A percentile compares a stretch with the other conserved stretches of the same genome.
These are phyloP conservation scores for Hylomyscus alleni DNA, from an alignment of 2,797 vertebrate species.

Conservation along the genomic window DNA sequence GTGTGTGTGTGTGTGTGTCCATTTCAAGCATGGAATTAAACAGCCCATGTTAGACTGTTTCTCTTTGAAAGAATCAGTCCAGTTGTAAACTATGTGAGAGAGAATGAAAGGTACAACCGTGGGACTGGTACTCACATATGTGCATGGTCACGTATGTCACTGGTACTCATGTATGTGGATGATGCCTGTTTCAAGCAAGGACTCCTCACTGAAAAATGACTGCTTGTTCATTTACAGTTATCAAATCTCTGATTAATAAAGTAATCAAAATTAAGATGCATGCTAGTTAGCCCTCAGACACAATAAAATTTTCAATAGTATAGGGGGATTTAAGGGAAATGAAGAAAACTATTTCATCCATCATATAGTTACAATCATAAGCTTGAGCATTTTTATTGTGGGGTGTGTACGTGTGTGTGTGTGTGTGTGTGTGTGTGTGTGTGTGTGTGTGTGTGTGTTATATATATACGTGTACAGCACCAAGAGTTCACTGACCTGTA, in stretches of 20 bases:
- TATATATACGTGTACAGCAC: not conserved
- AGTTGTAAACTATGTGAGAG: not conserved
- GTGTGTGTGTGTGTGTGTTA: too few species aligned
- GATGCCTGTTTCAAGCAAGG: not conserved
- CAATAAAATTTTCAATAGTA: not conserved
- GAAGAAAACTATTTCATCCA: not conserved
- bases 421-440: not conserved
- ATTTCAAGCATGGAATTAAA: not conserved
- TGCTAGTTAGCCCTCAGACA: not conserved
- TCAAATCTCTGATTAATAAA: conserved; percentile 1
- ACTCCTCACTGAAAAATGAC: not conserved
- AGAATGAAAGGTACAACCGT: not conserved
- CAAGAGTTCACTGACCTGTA: not conserved
- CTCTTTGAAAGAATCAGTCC: conserved; percentile 20
- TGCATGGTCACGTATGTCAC: too few species aligned
- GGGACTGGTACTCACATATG: too few species aligned
- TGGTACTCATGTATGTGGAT: not conserved
- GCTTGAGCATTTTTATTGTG: not conserved
- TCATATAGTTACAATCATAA: not conserved
- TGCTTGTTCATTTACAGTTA: not conserved
- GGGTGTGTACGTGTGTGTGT: not conserved
- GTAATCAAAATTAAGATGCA: not conserved
- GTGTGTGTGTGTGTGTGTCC: not conserved
- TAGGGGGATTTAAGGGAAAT: not conserved
- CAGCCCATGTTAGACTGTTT: not conserved